Conservation (phyloP, 1,140 invertebrate species). For the Neelides sp. region DNA sequence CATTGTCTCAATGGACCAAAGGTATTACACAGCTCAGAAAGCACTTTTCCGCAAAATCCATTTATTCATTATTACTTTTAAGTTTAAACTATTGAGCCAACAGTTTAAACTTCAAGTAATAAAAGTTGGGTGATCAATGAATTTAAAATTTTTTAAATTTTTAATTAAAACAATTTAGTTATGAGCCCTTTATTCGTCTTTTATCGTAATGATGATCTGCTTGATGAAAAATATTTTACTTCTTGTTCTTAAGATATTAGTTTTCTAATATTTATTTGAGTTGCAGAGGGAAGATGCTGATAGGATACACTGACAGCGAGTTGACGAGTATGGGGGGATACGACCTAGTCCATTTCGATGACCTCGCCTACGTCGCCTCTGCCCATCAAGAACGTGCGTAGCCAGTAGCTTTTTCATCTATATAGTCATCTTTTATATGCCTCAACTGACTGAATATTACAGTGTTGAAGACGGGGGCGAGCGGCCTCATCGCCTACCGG, state of each 20-base stretch:
- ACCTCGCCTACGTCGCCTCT: constrained; percentile 91
- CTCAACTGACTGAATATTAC: too few species aligned
- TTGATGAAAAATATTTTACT: background rate
- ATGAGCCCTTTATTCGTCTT: constrained; percentile 3
- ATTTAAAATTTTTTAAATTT: constrained; percentile 1
- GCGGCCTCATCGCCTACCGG: constrained; percentile 94
- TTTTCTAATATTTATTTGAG: constrained; percentile 11
- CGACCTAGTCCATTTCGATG: constrained; percentile 62
- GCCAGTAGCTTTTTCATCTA: constrained; percentile 1
- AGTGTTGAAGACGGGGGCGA: constrained; percentile 97
- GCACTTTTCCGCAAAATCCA: too few species aligned
- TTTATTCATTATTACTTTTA: too few species aligned
- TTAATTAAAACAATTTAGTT: too few species aligned
- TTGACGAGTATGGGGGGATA: constrained; percentile 86
- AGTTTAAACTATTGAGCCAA: too few species aligned
- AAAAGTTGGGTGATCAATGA: too few species aligned
- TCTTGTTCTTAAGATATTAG: background rate
- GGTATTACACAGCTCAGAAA: too few species aligned
- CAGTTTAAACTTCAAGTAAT: too few species aligned
- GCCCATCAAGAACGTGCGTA: constrained; percentile 96
- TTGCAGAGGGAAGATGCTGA: constrained; percentile 78
- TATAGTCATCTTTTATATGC: constrained; percentile 30
- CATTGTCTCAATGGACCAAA: constrained; percentile 92
- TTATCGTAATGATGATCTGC: background rate
- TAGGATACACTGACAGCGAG: constrained; percentile 86